These are phyloP conservation scores for Lasius platythorax DNA, from an alignment of 2,888 invertebrate species.

Conservation along the genomic window DNA sequence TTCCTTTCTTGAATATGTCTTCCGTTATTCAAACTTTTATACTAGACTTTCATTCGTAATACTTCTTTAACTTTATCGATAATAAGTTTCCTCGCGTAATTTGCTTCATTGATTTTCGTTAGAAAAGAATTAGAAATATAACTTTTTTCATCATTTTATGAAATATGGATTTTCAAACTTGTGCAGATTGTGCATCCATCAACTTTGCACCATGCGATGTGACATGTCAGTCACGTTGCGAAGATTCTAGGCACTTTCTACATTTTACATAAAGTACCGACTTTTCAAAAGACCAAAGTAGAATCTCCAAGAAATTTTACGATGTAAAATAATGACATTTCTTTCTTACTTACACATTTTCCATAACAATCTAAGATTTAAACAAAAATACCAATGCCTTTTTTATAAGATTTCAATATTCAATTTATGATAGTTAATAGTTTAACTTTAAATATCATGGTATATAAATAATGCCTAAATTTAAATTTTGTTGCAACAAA, in stretches of 20 bases:
- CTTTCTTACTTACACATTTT: constrained; percentile 5
- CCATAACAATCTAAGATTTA: not conserved
- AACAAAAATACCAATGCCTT: not conserved
- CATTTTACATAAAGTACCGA: constrained; percentile 42
- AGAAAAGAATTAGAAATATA: not conserved
- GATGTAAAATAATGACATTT: constrained; percentile 3
- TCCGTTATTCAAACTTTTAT: not conserved
- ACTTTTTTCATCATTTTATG: not conserved
- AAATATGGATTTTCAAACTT: not conserved
- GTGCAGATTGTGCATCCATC: constrained; percentile 29
- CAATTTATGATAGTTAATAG: not conserved
- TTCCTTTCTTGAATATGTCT: not conserved
- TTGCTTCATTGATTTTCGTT: constrained; percentile 9
- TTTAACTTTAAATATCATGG: not conserved
- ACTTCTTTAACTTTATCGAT: not conserved
- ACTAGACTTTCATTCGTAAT: not conserved
- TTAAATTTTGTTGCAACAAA: not conserved
- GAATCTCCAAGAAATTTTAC: constrained; percentile 41
- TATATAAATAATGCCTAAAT: not conserved
- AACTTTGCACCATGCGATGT: constrained; percentile 20
- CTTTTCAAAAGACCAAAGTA: constrained; percentile 31
- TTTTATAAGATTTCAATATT: not conserved
- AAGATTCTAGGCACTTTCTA: constrained; percentile 42
- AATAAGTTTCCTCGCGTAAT: not conserved
- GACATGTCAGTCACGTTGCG: constrained; percentile 46